Percentiles rank a stretch among this genome's conserved stretches.
phyloP scores from a whole-genome alignment of 2,888 invertebrate genomes.

The Therioaphis trifolii region DNA sequence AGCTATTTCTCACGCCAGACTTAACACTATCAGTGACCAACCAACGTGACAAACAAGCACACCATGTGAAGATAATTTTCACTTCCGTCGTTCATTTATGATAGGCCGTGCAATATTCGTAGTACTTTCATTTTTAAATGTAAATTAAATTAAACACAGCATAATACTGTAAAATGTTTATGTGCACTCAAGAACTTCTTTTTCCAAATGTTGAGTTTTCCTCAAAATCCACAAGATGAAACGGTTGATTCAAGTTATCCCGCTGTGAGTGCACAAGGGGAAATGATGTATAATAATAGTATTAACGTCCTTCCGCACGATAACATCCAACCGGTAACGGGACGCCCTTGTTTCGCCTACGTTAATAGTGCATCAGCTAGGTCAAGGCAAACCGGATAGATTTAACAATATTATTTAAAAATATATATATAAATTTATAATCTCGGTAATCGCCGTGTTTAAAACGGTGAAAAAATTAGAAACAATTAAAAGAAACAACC shows the following conservation, averaged over 20 bases:
- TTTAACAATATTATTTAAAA: conserved; percentile 38
- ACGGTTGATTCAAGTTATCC: neutral
- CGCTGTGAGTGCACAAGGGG: neutral
- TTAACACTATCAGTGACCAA: neutral
- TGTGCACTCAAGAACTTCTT: neutral
- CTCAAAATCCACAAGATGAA: neutral
- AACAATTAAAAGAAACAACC: conserved; percentile 49
- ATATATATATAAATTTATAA: neutral
- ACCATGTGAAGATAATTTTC: neutral
- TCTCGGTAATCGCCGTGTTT: conserved; percentile 34
- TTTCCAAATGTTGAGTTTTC: neutral
- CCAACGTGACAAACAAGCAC: neutral
- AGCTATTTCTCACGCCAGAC: neutral
- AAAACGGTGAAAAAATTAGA: neutral
- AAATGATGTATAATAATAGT: conserved; percentile 12
- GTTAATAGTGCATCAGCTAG: conserved; percentile 53
- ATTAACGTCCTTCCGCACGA: conserved; percentile 48
- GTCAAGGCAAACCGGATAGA: conserved; percentile 58
- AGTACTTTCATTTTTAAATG: conserved; percentile 17
- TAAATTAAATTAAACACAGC: too few relatives aligned
- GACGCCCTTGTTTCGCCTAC: conserved; percentile 56
- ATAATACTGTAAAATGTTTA: neutral
- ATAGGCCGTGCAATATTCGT: neutral
- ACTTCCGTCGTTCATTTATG: conserved; percentile 1
- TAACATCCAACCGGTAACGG: conserved; percentile 55